These are phyloP conservation scores for Odontocerum albicorne DNA, from an alignment of 2,888 invertebrate genomes.

Conservation along the genomic window DNA sequence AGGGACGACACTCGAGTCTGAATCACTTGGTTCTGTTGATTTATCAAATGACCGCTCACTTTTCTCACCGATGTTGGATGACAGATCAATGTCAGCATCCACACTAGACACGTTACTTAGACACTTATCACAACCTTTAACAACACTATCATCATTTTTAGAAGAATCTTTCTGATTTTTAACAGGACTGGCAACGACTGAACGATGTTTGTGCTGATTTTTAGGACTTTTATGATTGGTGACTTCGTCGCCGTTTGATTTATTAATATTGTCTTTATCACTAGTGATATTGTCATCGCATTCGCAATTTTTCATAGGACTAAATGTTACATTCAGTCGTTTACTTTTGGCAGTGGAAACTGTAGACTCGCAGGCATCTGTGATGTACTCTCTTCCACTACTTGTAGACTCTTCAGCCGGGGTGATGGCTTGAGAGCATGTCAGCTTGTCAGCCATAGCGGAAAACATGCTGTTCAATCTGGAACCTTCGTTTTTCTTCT, in stretches of 20 bases:
- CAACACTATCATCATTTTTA: constrained; percentile 18
- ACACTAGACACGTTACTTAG: constrained; percentile 27
- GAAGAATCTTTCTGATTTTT: constrained; percentile 13
- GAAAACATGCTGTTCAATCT: constrained; percentile 58
- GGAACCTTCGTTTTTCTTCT: constrained; percentile 37
- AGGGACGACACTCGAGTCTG: constrained; percentile 21
- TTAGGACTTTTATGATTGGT: constrained; percentile 30
- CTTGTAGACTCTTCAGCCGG: constrained; percentile 56
- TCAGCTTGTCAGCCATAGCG: constrained; percentile 56
- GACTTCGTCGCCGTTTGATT: constrained; percentile 42
- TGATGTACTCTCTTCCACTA: constrained; percentile 53
- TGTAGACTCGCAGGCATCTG: constrained; percentile 43
- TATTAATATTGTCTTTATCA: constrained; percentile 42
- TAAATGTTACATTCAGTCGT: constrained; percentile 52
- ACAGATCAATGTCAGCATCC: constrained; percentile 22
- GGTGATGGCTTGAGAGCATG: constrained; percentile 51
- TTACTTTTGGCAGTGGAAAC: constrained; percentile 47
- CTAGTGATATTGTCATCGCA: constrained; percentile 44
- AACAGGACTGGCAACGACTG: constrained; percentile 23
- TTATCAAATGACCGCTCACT: constrained; percentile 20
- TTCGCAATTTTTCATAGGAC: constrained; percentile 51
- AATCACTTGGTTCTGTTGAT: constrained; percentile 27
- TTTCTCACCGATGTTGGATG: constrained; percentile 7
- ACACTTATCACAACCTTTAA: constrained; percentile 35
- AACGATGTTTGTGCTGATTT: constrained; percentile 22